Base-by-base conservation (phyloP, 2,797 vertebrate genomes). In the Syngnathus rostellatus region DNA sequence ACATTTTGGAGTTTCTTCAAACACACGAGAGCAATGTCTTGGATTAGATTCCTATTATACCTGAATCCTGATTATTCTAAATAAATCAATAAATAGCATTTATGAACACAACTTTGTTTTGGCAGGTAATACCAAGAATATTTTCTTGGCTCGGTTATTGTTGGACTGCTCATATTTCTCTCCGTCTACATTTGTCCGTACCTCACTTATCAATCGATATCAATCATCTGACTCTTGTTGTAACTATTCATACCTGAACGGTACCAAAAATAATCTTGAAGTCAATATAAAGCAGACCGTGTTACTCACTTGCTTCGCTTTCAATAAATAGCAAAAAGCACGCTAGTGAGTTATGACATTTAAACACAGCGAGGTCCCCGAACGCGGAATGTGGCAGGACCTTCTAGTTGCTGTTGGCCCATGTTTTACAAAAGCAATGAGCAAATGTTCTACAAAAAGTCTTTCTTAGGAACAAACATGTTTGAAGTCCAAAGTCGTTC, bases 391-490 rank as follows among this genome's bases (percentile, higher is more conserved):
- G 77, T 77, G 70, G 82, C 80, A 58, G 39, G 41, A 69, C 76
- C 72, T 75, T 79, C 68, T 72, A 67, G 81, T 81, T 85, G 86
- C 62, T 78, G 75, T 83, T 84, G 78, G 84, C 75, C 59, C 1
- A 8, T 31, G 69, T 75, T 83, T 81, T 75, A 76, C 69, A 81
- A 78, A 55, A 82, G 72, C 77, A 73, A 73, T 65, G 76, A 70
- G 75, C 70, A 70, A 86, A 86, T 83, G 76, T 86, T 82, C 85
- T 80, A 80, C 80, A 80, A 67, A 72, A 81, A 57, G 2, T 57
- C 17, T 58, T 38, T 37, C 31, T 38, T 58, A 8, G 12, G 31
- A 58, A 58, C 25, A 58, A 58, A 58, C 16, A 55, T 12, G 31
- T 55, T 55, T 55, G 19, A 10, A 53, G n/a, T 14, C 53, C 9